Percentiles rank a stretch among this genome's conserved stretches.
Conservation (phyloP, 2,797 vertebrate species). For the Parauchenoglanis ngamensis region DNA sequence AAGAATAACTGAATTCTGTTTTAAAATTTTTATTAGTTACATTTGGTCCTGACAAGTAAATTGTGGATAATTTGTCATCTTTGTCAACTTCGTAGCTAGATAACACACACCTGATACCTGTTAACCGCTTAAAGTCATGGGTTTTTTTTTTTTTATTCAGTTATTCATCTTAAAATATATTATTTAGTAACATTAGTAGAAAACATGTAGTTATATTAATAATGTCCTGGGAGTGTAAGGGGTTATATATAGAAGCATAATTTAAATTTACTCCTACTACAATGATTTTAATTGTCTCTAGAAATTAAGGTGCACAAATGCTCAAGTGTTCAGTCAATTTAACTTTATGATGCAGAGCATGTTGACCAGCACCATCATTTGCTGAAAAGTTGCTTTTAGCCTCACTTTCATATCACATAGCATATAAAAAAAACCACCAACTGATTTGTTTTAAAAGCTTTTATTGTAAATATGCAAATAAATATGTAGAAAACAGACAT, state of each 20-base stretch:
- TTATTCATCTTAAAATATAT: background rate
- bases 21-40: background rate
- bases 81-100: background rate
- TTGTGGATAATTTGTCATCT: background rate
- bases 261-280: background rate
- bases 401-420: background rate
- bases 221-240: background rate
- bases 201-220: background rate
- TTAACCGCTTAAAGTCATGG: background rate
- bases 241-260: background rate
- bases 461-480: conserved; percentile 44
- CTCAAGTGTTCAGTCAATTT: background rate
- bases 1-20: background rate
- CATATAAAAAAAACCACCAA: background rate
- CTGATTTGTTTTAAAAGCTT: conserved; percentile 1
- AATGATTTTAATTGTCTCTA: background rate
- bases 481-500: conserved; percentile 30
- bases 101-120: background rate
- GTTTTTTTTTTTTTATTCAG: background rate
- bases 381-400: background rate
- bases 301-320: background rate
- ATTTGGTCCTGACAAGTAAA: background rate
- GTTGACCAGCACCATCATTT: background rate
- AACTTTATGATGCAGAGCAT: background rate
- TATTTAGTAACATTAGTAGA: background rate